Conservation (phyloP, 2,113 vertebrate genomes). For the Anhinga anhinga region DNA sequence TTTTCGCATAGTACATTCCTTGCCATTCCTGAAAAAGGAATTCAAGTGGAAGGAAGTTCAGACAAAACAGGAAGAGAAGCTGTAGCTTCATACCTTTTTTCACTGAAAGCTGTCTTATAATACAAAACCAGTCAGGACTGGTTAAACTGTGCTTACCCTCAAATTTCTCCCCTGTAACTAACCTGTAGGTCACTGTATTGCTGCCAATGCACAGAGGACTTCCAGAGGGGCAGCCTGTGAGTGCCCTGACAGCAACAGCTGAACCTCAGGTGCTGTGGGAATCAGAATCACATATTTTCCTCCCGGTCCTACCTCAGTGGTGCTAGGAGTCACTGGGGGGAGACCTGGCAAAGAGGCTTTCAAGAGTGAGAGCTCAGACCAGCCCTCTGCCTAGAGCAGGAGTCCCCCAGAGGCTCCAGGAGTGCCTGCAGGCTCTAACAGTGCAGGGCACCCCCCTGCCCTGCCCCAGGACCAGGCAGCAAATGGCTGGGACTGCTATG, state of each 20-base stretch:
- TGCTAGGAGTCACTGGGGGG: too few species aligned
- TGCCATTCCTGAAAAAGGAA: constrained; percentile 89
- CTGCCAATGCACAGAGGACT: neutral
- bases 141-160: neutral
- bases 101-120: neutral
- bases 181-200: neutral
- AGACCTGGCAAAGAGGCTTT: neutral
- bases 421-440: neutral
- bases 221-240: neutral
- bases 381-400: neutral
- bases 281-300: neutral
- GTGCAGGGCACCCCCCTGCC: neutral
- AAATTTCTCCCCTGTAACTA: neutral
- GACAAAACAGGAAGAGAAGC: neutral
- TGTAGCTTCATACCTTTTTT: neutral
- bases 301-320: neutral
- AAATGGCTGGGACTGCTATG: neutral
- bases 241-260: neutral
- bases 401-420: neutral
- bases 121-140: neutral
- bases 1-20: constrained; percentile 93
- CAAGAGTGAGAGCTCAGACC: neutral
- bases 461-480: neutral
- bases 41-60: neutral
- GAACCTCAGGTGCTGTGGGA: neutral